A percentile compares a stretch with the other conserved stretches of the same genome.
phyloP scores from a whole-genome alignment of 2,797 vertebrate genomes.

The Myotis pilosus region DNA sequence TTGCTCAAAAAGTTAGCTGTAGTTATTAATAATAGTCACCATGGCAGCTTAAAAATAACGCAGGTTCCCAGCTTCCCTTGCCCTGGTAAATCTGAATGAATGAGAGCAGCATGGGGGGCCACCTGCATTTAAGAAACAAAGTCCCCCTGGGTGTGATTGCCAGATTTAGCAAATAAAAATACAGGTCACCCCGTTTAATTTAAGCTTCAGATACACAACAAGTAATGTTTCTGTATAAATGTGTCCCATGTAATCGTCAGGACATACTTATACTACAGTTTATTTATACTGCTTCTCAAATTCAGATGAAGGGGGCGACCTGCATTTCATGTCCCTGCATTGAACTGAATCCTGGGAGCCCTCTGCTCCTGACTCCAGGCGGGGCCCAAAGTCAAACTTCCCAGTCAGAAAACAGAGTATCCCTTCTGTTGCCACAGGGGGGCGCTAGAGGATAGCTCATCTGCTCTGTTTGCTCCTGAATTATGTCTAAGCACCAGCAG shows the following conservation, averaged over 20 bases:
- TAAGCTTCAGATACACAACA: not conserved
- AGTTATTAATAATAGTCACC: not conserved
- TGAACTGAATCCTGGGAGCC: not conserved
- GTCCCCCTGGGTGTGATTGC: not conserved
- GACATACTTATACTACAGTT: not conserved
- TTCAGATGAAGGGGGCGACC: not conserved
- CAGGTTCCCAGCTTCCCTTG: not conserved
- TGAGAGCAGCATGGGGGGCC: not conserved
- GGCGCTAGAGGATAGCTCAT: slow-evolving; percentile 40
- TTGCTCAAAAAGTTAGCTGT: not conserved
- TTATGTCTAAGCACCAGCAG: not conserved
- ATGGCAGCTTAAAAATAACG: not conserved
- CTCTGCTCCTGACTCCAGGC: not conserved
- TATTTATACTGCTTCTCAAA: not conserved
- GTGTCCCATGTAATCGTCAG: not conserved
- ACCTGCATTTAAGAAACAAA: not conserved
- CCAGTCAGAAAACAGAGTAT: not conserved
- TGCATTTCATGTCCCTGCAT: not conserved
- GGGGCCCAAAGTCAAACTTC: not conserved
- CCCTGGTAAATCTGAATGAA: not conserved
- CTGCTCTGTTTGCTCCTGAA: not conserved
- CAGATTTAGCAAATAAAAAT: slow-evolving; percentile 18
- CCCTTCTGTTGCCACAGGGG: slow-evolving; percentile 31
- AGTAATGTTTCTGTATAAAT: not conserved
- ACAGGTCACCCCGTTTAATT: not conserved